Evolutionary conservation across 2,113 vertebrate species (phyloP), one percentile per base, ranked within the genome.

Genomic region (Colossoma macropomum): DNA sequence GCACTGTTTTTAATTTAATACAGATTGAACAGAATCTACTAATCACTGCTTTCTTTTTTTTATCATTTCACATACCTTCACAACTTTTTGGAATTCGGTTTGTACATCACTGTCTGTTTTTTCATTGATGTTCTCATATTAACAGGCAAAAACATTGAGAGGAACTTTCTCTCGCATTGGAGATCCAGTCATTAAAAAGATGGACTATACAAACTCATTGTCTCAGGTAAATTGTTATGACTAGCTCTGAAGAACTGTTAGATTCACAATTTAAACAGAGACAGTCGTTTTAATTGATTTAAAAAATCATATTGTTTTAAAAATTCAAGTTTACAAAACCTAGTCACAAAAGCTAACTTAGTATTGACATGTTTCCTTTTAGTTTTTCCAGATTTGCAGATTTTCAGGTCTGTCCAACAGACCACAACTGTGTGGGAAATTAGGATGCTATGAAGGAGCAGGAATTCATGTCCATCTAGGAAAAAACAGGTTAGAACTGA

Each of bases 401-500:
- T 62, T 62, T 27, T 62, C 59, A 27, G 59, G 59, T 13, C 2
- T n/a, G 1, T 65, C 32, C 23, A 30, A 4, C 4, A 17, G 21
- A 30, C 34, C 54, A 59, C 38, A 60, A 2, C 80, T 79, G 56
- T 92, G 89, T 75, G 83, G 80, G 59, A 77, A 74, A 1, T 6
- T 79, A 2, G 72, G 66, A 32, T 94, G 89, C 70, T 77, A 81
- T 38, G 38, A 70, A 0, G 87, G 83, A 75, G 41, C 27, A 13
- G 52, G 41, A 23, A 34, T 75, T 16, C 48, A 65, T 17, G 80
- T 92, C 41, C 69, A 32, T 28, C 90, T 95, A 38, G 94, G 95
- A n/a, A 89, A 30, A 76, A 94, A 87, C 28, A 94, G 93, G 95
- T 96, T 78, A 88, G 90, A 88, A 15, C 45, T 4, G 21, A 79